Base-by-base conservation (phyloP, 2,113 vertebrate genomes). In the Alethe castanea region DNA sequence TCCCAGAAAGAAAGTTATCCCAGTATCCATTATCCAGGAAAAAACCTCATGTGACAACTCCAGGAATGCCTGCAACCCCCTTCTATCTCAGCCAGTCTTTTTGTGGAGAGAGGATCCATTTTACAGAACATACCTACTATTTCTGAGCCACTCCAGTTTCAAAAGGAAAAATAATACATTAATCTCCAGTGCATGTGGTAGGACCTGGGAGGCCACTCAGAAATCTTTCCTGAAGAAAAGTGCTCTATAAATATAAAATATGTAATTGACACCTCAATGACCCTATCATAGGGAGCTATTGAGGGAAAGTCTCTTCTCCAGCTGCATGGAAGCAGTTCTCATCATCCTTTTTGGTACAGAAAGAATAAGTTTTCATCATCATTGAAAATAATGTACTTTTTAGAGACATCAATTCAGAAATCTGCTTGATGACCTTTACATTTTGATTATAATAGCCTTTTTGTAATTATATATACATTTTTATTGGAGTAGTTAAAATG, bases 231-330 rank as follows among this genome's bases (percentile, higher is more conserved):
- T 33, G 91, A 91, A 81, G 77, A 84, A 42, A 94, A 94, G 65
- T 78, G 56, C 44, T 88, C 89, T 44, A 84, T 84, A 91, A 86
- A 91, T 92, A 91, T 76, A 84, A 91, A 92, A 81, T 60, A 69
- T 6, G 36, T 33, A 60, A 74, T 44, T 88, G 95, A 72, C 88
- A 94, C 62, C 70, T 76, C 84, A 36, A 7, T 76, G 87, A 93
- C 74, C 94, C 79, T 28, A 45, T 25, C 66, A 16, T 2, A 29
- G 60, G 11, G 62, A 81, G 90, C 52, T 62, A 4, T 2, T 48
- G 65, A 71, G 77, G 36, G 42, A 25, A 64, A 71, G 40, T 26
- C 83, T 56, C 56, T 31, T 77, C 79, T 66, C 24, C 4, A 4
- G 44, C 71, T 79, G 62, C 22, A 3, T 14, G n/a, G 45, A 62